phyloP scores from a whole-genome alignment of 2,797 vertebrate species.

The Malurus leucopterus region DNA sequence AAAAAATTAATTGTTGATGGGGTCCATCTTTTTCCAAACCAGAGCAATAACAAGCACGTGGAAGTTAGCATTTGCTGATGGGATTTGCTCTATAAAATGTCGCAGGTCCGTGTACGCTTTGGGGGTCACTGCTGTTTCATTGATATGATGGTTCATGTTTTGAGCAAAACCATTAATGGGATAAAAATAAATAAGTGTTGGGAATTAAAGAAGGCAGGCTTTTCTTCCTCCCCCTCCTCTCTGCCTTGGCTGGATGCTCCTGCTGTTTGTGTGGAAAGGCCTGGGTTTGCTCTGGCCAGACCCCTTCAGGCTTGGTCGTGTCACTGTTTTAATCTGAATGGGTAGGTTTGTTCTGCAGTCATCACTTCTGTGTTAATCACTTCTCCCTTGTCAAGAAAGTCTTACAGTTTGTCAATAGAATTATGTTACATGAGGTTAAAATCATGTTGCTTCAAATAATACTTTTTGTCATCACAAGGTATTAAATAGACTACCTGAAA shows the following conservation, averaged over 20 bases:
- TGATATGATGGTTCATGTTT: not conserved
- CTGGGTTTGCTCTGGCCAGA: not conserved
- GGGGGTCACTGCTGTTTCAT: not conserved
- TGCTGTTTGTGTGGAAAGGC: not conserved
- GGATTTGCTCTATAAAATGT: not conserved
- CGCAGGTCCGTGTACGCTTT: not conserved
- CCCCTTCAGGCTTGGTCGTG: not conserved
- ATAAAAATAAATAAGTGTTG: not conserved
- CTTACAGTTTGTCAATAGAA: conserved; percentile 37
- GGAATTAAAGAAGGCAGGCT: not conserved
- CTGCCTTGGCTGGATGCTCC: not conserved
- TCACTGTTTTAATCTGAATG: not conserved
- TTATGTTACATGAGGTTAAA: conserved; percentile 33
- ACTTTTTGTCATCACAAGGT: conserved; percentile 24
- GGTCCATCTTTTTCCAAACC: conserved; percentile 65
- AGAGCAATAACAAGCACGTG: conserved; percentile 24
- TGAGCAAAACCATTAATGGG: not conserved
- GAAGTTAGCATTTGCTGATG: conserved; percentile 29
- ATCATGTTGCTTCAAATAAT: conserved; percentile 30
- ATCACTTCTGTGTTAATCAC: conserved; percentile 7
- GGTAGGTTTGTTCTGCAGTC: not conserved
- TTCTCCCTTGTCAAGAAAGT: conserved; percentile 4
- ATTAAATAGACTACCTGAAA: conserved; percentile 37
- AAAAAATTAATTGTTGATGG: conserved; percentile 79
- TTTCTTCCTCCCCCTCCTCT: not conserved